Evolutionary conservation across 2,797 vertebrate genomes (phyloP).

Genomic region (Naso thynnoides): DNA sequence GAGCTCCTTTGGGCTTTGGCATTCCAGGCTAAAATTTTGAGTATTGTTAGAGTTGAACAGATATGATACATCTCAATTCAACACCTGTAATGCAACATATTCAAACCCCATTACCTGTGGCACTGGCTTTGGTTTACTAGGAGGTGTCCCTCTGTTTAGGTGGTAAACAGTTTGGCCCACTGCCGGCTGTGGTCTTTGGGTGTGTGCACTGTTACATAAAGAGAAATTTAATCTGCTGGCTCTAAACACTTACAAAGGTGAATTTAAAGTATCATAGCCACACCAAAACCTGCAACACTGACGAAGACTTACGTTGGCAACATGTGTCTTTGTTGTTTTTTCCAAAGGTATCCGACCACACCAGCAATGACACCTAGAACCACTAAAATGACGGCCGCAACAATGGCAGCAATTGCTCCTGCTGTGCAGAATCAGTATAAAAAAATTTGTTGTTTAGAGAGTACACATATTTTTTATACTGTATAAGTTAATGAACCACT

Average conservation of each 20-base stretch:
- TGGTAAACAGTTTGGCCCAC: not conserved
- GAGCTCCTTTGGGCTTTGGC: slow-evolving; percentile 63
- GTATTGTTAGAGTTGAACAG: slow-evolving; percentile 7
- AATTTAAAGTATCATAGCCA: not conserved
- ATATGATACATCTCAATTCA: not conserved
- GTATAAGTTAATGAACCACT: not conserved
- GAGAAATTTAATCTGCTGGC: not conserved
- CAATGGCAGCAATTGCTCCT: not conserved
- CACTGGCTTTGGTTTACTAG: slow-evolving; percentile 13
- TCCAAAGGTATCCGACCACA: slow-evolving; percentile 58
- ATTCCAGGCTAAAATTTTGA: slow-evolving; percentile 57
- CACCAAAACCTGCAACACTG: not conserved
- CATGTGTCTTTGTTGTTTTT: slow-evolving; percentile 52
- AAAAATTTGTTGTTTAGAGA: not conserved
- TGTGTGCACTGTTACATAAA: slow-evolving; percentile 45
- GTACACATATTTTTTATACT: not conserved
- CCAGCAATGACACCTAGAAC: slow-evolving; percentile 57
- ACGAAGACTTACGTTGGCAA: slow-evolving; percentile 60
- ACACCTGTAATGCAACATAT: not conserved
- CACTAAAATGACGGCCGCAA: slow-evolving; percentile 61
- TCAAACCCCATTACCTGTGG: slow-evolving; percentile 55
- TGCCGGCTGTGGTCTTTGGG: slow-evolving; percentile 45
- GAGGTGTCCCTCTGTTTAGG: not conserved
- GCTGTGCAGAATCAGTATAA: no score
- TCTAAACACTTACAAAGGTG: not conserved